Evolutionary conservation across 2,797 vertebrate genomes (phyloP), one percentile per base, ranked within the genome.

Genomic region (Cyprinella venusta): DNA sequence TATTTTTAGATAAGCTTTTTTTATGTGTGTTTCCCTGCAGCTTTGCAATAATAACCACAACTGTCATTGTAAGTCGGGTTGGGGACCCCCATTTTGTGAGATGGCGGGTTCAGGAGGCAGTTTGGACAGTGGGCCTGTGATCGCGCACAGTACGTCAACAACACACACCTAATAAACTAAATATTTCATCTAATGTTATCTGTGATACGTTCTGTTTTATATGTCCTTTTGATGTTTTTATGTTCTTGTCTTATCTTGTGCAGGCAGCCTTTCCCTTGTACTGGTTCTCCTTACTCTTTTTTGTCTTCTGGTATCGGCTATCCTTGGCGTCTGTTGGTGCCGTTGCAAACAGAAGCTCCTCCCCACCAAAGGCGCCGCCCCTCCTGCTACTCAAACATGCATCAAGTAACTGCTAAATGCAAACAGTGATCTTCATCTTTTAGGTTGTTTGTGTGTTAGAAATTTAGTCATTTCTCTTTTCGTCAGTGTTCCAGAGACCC

Each of bases 51-150:
- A 95, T 89, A 97, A 98, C 89, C 95, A 95, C 83, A 97, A 99
- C 91, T 99, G 98, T 88, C 97, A 99, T 90, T 99, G 98, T 85
- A 81, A 93, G 54, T n/a, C 52, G 0, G 97, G 97, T 56, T 99
- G 97, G 98, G 95, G 95, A 0, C 98, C 98, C 9, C 98, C 98
- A 0, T 93, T 93, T 89, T 99, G 98, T 86, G 88, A 92, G 76
- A 91, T 93, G 30, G 79, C 75, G 0, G 98, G 98, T 24, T 88
- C 89, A 0, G 98, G 98, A 9, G 98, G 98, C n/a, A 99, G 98
- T 81, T 6, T 95, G 0, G 96, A 99, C 91, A 98, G 98, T 15
- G 98, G 97, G 15, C 96, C 97, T 2, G 93, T 96, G 81, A 88
- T 89, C 79, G 75, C 86, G 0, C 88, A 94, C 84, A 91, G 98